These are phyloP conservation scores for Syritta pipiens DNA, from an alignment of 2,888 invertebrate genomes.

Conservation along the genomic window DNA sequence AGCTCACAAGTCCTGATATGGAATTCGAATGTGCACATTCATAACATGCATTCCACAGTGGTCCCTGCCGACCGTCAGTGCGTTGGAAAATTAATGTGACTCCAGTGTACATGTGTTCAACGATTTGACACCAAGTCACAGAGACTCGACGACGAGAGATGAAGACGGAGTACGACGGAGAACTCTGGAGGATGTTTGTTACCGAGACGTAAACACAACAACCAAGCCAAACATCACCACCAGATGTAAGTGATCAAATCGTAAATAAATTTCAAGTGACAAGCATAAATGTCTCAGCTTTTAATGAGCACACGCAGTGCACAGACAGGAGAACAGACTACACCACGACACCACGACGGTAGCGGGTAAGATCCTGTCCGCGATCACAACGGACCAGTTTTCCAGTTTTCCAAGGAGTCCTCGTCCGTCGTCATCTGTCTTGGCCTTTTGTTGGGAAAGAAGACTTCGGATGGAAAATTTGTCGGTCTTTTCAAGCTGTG, in stretches of 20 bases:
- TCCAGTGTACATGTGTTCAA: constrained; percentile 64
- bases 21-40: constrained; percentile 7
- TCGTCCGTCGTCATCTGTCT: not conserved
- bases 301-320: constrained; percentile 69
- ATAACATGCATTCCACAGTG: constrained; percentile 51
- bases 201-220: constrained; percentile 3
- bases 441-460: constrained; percentile 17
- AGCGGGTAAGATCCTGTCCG: constrained; percentile 57
- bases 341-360: too few relatives aligned
- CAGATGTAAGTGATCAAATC: constrained; percentile 71
- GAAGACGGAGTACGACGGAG: constrained; percentile 45
- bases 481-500: constrained; percentile 8
- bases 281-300: constrained; percentile 69
- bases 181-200: constrained; percentile 18
- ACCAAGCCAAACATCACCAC: constrained; percentile 60
- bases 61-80: constrained; percentile 43
- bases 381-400: constrained; percentile 56
- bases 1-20: constrained; percentile 51
- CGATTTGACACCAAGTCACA: constrained; percentile 64
- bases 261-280: constrained; percentile 70
- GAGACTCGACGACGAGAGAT: constrained; percentile 18
- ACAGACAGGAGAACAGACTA: constrained; percentile 5
- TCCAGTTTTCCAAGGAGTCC: too few relatives aligned
- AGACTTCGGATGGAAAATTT: constrained; percentile 15
- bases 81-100: constrained; percentile 62